phyloP scores from a whole-genome alignment of 2,888 invertebrate species.

The Acrobasis repandana region DNA sequence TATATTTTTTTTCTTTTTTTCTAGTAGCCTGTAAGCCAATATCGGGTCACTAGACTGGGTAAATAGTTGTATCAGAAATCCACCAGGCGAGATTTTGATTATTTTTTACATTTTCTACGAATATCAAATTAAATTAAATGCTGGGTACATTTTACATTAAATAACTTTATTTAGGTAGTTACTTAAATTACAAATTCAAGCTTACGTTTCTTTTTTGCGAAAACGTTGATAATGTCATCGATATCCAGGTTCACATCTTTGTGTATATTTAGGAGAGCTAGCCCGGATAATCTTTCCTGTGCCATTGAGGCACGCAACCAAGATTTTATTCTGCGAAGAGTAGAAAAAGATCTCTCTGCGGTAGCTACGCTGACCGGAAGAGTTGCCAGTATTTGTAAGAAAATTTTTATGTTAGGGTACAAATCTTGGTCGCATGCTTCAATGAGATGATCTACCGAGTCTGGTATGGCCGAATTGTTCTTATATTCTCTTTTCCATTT shows the following conservation, averaged over 20 bases:
- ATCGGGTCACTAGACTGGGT: too few relatives aligned
- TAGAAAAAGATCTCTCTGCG: conserved; percentile 30
- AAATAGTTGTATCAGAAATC: background rate
- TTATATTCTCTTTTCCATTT: conserved; percentile 26
- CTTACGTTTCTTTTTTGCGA: conserved; percentile 27
- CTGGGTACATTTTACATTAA: conserved; percentile 21
- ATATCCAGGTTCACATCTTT: conserved; percentile 23
- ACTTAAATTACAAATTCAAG: conserved; percentile 27
- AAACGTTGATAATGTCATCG: conserved; percentile 26
- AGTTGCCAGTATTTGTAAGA: conserved; percentile 28
- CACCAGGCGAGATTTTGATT: conserved; percentile 11
- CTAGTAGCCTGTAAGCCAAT: too few relatives aligned
- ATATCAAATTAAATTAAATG: conserved; percentile 19
- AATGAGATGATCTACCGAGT: conserved; percentile 25
- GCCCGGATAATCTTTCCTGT: conserved; percentile 23
- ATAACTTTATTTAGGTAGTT: background rate
- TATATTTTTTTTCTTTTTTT: too few relatives aligned
- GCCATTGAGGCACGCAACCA: conserved; percentile 28
- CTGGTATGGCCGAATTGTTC: conserved; percentile 27
- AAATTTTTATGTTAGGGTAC: conserved; percentile 28
- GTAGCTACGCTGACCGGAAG: conserved; percentile 27
- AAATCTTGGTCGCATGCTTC: conserved; percentile 27
- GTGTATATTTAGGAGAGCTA: conserved; percentile 28
- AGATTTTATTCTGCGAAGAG: conserved; percentile 27
- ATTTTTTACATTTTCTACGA: conserved; percentile 7